Evolutionary conservation across 2,113 vertebrate genomes (phyloP).

Genomic region (Phalacrocorax pelagicus): DNA sequence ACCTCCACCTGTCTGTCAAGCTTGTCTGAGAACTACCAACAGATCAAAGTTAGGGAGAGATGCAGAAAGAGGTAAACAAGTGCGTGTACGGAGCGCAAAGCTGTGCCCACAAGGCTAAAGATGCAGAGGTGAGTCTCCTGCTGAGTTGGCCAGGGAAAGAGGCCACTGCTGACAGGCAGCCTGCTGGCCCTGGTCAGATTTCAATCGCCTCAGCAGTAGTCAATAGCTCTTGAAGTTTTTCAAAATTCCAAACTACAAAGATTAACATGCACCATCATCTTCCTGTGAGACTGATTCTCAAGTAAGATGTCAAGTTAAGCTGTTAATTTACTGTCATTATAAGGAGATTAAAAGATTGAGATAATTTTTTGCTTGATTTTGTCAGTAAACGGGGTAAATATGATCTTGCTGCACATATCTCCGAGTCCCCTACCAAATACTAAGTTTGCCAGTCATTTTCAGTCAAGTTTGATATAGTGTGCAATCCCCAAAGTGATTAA

Average conservation of each 20-base stretch:
- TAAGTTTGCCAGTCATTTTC: neutral
- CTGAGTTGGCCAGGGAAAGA: neutral
- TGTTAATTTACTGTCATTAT: conserved; percentile 18
- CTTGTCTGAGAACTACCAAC: neutral
- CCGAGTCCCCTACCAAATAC: neutral
- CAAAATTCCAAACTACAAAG: neutral
- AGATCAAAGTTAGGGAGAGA: neutral
- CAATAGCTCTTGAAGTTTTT: neutral
- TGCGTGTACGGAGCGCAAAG: neutral
- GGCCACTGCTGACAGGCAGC: neutral
- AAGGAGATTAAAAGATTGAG: neutral
- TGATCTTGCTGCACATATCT: neutral
- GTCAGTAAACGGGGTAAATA: conserved; percentile 12
- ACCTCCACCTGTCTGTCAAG: neutral
- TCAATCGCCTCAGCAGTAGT: neutral
- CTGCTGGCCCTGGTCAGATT: neutral
- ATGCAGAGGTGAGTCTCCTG: neutral
- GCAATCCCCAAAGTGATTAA: neutral
- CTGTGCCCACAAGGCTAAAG: neutral
- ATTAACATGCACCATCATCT: neutral
- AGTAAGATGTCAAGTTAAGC: conserved; percentile 22
- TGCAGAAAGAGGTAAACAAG: neutral
- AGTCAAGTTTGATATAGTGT: neutral
- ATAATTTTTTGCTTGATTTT: conserved; percentile 29
- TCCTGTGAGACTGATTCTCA: neutral